Conservation (phyloP, 92 coral and sea anemone species). For the Desmophyllum pertusum region DNA sequence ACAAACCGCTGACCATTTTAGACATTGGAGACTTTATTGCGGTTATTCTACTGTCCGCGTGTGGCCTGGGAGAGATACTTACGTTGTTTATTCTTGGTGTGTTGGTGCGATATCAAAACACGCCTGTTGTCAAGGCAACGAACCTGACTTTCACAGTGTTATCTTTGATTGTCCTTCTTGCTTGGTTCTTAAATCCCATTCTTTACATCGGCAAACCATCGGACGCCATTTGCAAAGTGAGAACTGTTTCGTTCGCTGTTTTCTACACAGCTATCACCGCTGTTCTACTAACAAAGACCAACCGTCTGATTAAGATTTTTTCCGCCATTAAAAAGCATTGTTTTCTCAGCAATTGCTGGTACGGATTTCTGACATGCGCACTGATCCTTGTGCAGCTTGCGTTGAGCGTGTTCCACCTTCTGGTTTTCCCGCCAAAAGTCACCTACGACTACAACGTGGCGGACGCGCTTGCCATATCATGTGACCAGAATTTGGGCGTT, state of each 20-base stretch:
- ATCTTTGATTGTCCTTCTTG: slow-evolving; percentile 63
- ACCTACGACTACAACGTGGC: slow-evolving; percentile 36
- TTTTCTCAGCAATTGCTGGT: slow-evolving; percentile 86
- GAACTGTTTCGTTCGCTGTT: slow-evolving; percentile 68
- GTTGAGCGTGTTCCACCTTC: slow-evolving; percentile 55
- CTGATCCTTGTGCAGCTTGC: slow-evolving; percentile 73
- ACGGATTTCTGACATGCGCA: slow-evolving; percentile 78
- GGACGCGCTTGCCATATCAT: slow-evolving; percentile 51
- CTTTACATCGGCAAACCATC: slow-evolving; percentile 82
- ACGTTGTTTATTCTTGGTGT: slow-evolving; percentile 73
- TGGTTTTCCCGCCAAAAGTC: slow-evolving; percentile 70
- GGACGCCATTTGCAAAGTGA: slow-evolving; percentile 60
- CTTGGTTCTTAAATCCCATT: slow-evolving; percentile 76
- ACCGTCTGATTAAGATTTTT: slow-evolving; percentile 88
- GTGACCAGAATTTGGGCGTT: slow-evolving; percentile 65
- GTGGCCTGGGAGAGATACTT: slow-evolving; percentile 72
- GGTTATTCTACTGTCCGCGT: slow-evolving; percentile 58
- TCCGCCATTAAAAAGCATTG: slow-evolving; percentile 73
- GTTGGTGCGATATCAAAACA: slow-evolving; percentile 71
- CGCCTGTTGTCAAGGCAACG: slow-evolving; percentile 93
- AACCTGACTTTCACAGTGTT: slow-evolving; percentile 77
- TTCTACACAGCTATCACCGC: slow-evolving; percentile 87
- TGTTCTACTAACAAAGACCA: slow-evolving; percentile 89
- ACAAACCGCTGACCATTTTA: slow-evolving; percentile 68
- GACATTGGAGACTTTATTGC: slow-evolving; percentile 47